These are phyloP conservation scores for Ditylenchus weischeri DNA, from an alignment of 2,888 invertebrate species.

Conservation along the genomic window DNA sequence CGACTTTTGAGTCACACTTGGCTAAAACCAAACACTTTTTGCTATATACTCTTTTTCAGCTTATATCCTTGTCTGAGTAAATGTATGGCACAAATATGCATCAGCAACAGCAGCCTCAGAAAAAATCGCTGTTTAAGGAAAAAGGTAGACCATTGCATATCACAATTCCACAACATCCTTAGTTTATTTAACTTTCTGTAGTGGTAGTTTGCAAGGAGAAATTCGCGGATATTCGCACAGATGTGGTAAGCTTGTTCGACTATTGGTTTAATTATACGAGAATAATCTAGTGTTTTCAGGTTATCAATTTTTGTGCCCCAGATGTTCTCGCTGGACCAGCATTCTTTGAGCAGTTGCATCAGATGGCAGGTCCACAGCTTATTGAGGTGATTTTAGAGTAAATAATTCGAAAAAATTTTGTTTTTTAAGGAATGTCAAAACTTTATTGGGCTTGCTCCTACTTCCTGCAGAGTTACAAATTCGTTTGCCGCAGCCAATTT, in stretches of 20 bases:
- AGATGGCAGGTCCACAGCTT: constrained; percentile 22
- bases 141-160: constrained; percentile 2
- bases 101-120: not conserved
- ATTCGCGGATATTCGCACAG: constrained; percentile 10
- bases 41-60: too few species aligned
- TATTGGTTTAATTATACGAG: constrained; percentile 1
- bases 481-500: constrained; percentile 21
- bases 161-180: too few species aligned
- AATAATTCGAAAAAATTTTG: too few species aligned
- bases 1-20: too few species aligned
- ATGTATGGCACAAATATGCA: too few species aligned
- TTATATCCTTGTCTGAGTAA: too few species aligned
- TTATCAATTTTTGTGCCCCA: constrained; percentile 21
- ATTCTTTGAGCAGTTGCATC: constrained; percentile 17
- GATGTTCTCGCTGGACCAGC: constrained; percentile 19
- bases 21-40: too few species aligned
- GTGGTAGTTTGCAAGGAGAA: constrained; percentile 12
- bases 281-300: constrained; percentile 5
- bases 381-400: not conserved
- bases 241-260: constrained; percentile 15
- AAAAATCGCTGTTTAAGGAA: constrained; percentile 25
- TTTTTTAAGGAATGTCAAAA: constrained; percentile 6
- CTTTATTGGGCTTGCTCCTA: constrained; percentile 21
- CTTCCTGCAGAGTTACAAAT: constrained; percentile 20
- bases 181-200: too few species aligned